Evolutionary conservation across 2,888 invertebrate species (phyloP).

Genomic region (Dynastes tityus): DNA sequence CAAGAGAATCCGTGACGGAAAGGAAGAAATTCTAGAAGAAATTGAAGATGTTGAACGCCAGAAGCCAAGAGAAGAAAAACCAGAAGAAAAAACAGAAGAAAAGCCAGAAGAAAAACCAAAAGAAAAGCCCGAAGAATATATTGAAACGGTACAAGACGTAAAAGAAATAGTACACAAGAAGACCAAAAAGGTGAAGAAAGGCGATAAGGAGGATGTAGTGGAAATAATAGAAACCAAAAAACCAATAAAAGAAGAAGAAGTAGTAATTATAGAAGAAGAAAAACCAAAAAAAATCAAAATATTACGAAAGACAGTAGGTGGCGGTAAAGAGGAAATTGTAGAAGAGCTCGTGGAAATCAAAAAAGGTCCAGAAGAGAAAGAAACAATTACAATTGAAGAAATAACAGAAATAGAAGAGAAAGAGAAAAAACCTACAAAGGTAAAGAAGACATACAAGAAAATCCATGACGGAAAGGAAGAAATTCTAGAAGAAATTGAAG

Average conservation of each 20-base stretch:
- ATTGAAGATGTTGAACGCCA: slow-evolving; percentile 23
- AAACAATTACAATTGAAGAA: slow-evolving; percentile 65
- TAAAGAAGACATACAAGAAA: slow-evolving; percentile 59
- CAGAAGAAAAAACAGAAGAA: slow-evolving; percentile 52
- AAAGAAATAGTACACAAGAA: slow-evolving; percentile 64
- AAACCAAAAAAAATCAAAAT: slow-evolving; percentile 55
- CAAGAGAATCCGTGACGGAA: slow-evolving; percentile 47
- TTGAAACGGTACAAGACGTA: slow-evolving; percentile 62
- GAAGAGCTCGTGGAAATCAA: slow-evolving; percentile 67
- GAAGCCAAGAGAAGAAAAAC: slow-evolving; percentile 23
- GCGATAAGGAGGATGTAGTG: slow-evolving; percentile 65
- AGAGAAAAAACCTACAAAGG: slow-evolving; percentile 60
- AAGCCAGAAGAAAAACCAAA: slow-evolving; percentile 51
- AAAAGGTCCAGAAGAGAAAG: slow-evolving; percentile 51
- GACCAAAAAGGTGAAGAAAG: slow-evolving; percentile 65
- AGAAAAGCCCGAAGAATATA: slow-evolving; percentile 38
- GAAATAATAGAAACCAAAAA: slow-evolving; percentile 65
- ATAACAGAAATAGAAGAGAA: slow-evolving; percentile 63
- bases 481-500: slow-evolving; percentile 48
- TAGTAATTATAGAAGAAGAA: slow-evolving; percentile 63
- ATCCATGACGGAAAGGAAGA: slow-evolving; percentile 46
- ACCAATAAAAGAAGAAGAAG: slow-evolving; percentile 65
- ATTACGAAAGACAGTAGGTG: slow-evolving; percentile 62
- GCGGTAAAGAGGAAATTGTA: slow-evolving; percentile 65
- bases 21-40: slow-evolving; percentile 52